phyloP scores from a whole-genome alignment of 2,888 invertebrate species.

The Cerceris ruficornis region DNA sequence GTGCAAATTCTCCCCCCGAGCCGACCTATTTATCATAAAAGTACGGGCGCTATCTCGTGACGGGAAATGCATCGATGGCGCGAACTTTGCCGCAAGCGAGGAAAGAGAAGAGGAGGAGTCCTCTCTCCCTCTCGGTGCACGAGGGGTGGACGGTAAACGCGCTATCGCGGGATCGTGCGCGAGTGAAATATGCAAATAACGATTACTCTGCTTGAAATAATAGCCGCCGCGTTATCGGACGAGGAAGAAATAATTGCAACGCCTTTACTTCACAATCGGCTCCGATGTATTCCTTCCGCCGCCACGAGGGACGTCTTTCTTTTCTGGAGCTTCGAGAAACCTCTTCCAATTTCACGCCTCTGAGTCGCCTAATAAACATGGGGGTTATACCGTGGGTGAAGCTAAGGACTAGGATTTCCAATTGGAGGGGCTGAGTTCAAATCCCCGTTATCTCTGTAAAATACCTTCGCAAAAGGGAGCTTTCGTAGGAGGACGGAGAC shows the following conservation, averaged over 20 bases:
- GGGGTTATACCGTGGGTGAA: too few species aligned
- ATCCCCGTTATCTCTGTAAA: too few species aligned
- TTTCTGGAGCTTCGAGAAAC: background rate
- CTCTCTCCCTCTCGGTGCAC: slow-evolving; percentile 1
- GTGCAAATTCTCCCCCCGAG: slow-evolving; percentile 29
- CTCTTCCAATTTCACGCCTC: too few species aligned
- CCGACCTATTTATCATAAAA: slow-evolving; percentile 41
- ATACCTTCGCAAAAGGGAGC: too few species aligned
- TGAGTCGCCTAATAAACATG: too few species aligned
- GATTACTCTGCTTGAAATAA: slow-evolving; percentile 25
- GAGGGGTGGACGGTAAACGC: slow-evolving; percentile 4
- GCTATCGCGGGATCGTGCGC: slow-evolving; percentile 39
- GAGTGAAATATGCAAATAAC: slow-evolving; percentile 44
- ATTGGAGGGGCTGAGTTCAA: too few species aligned
- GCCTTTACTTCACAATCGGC: too few species aligned
- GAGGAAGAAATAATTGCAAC: slow-evolving; percentile 26
- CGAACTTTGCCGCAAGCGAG: slow-evolving; percentile 30
- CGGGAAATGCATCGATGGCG: slow-evolving; percentile 19
- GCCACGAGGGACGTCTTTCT: background rate
- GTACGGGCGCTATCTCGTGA: slow-evolving; percentile 31
- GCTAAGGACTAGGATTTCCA: too few species aligned
- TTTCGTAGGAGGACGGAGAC: too few species aligned
- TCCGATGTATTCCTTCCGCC: slow-evolving; percentile 2
- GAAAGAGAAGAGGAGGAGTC: slow-evolving; percentile 2
- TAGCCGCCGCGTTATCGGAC: slow-evolving; percentile 24